These are phyloP conservation scores for Daboia siamensis DNA, from an alignment of 2,113 vertebrate genomes.

Conservation along the genomic window DNA sequence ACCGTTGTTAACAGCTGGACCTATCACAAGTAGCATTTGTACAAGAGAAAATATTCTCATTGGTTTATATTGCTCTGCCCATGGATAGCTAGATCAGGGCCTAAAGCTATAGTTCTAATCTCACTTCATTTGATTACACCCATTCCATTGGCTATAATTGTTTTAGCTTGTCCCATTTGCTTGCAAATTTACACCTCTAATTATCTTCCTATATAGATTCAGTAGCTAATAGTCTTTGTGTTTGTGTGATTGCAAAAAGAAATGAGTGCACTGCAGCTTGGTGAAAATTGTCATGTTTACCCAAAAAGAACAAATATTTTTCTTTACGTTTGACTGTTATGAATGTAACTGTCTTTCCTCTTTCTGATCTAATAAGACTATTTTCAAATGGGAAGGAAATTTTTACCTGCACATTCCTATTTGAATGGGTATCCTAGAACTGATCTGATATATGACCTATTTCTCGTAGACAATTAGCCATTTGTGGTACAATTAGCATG, in stretches of 20 bases:
- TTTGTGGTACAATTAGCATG: neutral
- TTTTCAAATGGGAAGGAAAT: neutral
- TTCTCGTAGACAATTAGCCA: neutral
- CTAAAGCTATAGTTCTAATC: neutral
- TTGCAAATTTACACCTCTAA: neutral
- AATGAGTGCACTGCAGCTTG: slow-evolving; percentile 2
- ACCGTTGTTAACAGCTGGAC: neutral
- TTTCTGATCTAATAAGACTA: neutral
- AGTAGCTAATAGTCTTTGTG: neutral
- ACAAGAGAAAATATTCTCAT: neutral
- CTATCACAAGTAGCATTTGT: neutral
- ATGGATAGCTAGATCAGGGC: neutral
- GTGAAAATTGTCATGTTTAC: neutral
- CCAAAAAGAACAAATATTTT: neutral
- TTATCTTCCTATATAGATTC: neutral
- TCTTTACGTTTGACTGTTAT: neutral
- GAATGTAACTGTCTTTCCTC: neutral
- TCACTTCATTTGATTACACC: neutral
- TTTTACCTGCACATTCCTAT: neutral
- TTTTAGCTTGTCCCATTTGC: neutral
- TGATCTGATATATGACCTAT: neutral
- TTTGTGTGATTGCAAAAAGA: neutral
- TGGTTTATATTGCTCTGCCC: neutral
- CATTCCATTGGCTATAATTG: neutral
- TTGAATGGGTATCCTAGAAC: neutral